These are phyloP conservation scores for Dipodomys spectabilis DNA, from an alignment of 2,113 vertebrate genomes.

Conservation along the genomic window DNA sequence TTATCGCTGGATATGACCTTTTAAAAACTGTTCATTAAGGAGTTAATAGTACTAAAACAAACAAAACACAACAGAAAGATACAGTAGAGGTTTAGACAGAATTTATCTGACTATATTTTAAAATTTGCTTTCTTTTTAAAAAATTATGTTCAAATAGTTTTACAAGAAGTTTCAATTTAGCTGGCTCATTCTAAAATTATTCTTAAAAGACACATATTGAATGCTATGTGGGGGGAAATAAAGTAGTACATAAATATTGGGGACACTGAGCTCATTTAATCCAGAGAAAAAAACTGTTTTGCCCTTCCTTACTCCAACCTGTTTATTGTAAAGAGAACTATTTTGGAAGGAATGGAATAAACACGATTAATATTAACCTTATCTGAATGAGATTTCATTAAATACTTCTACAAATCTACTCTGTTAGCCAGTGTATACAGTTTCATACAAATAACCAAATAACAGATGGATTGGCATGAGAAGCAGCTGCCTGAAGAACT, in stretches of 20 bases:
- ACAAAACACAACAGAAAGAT: neutral
- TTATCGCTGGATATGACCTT: neutral
- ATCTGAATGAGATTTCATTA: slow-evolving; percentile 34
- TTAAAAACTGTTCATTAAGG: slow-evolving; percentile 85
- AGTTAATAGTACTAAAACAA: neutral
- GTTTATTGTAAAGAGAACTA: neutral
- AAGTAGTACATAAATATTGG: neutral
- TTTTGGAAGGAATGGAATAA: slow-evolving; percentile 15
- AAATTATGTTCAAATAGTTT: too few species aligned
- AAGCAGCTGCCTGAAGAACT: slow-evolving; percentile 61
- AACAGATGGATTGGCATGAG: slow-evolving; percentile 17
- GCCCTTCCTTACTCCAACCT: neutral
- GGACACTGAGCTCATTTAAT: neutral
- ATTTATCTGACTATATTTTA: neutral
- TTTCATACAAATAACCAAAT: slow-evolving; percentile 63
- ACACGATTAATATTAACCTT: neutral
- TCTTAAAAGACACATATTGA: neutral
- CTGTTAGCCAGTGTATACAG: slow-evolving; percentile 5
- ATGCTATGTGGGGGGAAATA: neutral
- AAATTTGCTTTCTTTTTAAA: neutral
- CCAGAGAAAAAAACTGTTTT: slow-evolving; percentile 1
- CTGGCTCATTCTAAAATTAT: neutral
- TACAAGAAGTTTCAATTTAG: too few species aligned
- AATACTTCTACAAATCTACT: slow-evolving; percentile 48
- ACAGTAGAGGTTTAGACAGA: neutral